These are phyloP conservation scores for Bombus affinis DNA, from an alignment of 1,140 invertebrate species.

Conservation along the genomic window DNA sequence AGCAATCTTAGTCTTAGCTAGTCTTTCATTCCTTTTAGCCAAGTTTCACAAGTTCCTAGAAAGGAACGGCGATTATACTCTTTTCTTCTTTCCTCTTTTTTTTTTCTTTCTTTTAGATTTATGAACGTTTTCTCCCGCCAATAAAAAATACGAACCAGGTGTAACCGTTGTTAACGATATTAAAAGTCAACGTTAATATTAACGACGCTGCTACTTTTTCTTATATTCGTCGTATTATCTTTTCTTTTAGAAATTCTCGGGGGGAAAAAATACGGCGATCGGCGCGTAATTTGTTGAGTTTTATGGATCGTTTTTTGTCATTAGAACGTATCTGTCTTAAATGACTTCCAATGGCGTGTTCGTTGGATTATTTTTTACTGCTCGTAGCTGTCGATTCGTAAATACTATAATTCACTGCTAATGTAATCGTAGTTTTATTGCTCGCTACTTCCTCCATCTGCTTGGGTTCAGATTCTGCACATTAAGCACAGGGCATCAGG, in stretches of 20 bases:
- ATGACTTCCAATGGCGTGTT: background rate
- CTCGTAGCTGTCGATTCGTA: background rate
- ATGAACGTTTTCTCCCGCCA: background rate
- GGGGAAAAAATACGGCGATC: background rate
- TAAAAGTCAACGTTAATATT: background rate
- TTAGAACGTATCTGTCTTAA: slow-evolving; percentile 4
- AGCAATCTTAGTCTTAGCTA: background rate
- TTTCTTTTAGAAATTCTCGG: background rate
- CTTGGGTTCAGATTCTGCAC: background rate
- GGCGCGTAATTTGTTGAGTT: background rate
- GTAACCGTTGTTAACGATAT: background rate
- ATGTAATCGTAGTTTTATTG: slow-evolving; percentile 16
- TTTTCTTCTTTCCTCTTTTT: background rate
- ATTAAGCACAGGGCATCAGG: background rate
- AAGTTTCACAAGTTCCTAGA: background rate
- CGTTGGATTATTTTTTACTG: background rate
- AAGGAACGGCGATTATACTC: background rate
- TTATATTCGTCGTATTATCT: no score
- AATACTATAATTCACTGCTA: background rate
- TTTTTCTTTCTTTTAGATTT: background rate
- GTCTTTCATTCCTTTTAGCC: background rate
- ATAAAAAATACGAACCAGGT: background rate
- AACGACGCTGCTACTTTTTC: background rate
- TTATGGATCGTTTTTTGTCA: background rate
- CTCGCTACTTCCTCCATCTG: background rate